Base-by-base conservation (phyloP, 2,797 vertebrate genomes). In the Coluber constrictor region DNA sequence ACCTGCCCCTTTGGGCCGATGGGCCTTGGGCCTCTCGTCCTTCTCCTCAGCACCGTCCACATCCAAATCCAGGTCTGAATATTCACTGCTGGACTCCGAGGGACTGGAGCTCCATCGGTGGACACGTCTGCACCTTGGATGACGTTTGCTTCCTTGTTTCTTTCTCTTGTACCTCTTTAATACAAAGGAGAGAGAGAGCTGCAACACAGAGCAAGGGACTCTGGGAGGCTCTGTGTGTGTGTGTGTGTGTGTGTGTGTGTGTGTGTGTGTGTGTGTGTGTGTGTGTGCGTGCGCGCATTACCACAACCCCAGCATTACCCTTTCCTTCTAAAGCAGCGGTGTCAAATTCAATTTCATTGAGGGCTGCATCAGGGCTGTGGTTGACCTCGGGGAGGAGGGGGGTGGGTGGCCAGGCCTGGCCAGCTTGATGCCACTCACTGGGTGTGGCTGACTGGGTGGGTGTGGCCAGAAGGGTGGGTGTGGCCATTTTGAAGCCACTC, bases 1-100 rank as follows among this genome's bases (percentile, higher is more conserved):
- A 0, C 47, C 15, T 1, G n/a, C 13, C 3, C 94, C 87, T 0
- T 15, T 55, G 9, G 89, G 3, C 0, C 51, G 88, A 51, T 93
- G 57, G 12, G 23, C 60, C 57, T 0, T 25, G 11, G 18, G 1
- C 7, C 0, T 2, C 57, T 57, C 32, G 20, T 90, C 96, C 93
- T 59, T 1, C 55, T 63, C 32, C 93, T 59, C 95, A 94, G 0
- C 93, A 43, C 23, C 43, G 0, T 47, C 32, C 18, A 97, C 95
- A 59, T 95, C 32, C 87, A 96, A 95, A 70, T 95, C 96, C 11
- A 92, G 51, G 5, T 96, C 94, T 0, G 88, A 5, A 15, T 95
- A 94, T 54, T 96, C 94, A 25, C 93, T 94, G 91, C 90, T 90
- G 54, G 79, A 60, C 87, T 94, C 1, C 0, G 4, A 13, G 2